These are phyloP conservation scores for Montipora sp. DNA, from an alignment of 64 coral and sea anemone genomes.

Conservation along the genomic window DNA sequence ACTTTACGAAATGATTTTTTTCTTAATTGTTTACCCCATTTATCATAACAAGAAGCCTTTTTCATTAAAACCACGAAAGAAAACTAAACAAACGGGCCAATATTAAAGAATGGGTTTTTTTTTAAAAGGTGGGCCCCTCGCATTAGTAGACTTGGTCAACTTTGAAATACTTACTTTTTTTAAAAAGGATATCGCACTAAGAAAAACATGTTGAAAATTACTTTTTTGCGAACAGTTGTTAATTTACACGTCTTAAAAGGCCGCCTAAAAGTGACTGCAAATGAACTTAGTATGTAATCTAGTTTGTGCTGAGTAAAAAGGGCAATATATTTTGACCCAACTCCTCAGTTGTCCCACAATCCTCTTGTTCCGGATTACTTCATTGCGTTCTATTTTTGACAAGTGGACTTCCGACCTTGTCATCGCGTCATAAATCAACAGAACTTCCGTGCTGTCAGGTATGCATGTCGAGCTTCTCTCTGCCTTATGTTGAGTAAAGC, in stretches of 20 bases:
- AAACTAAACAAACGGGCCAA: neutral
- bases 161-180: too few relatives aligned
- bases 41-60: too few relatives aligned
- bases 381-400: conserved; percentile 31
- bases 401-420: conserved; percentile 30
- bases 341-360: conserved; percentile 10
- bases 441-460: conserved; percentile 23
- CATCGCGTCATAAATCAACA: conserved; percentile 46
- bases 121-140: neutral
- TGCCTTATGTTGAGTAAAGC: conserved; percentile 15
- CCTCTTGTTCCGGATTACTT: conserved; percentile 17
- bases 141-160: too few relatives aligned
- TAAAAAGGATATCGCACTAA: too few relatives aligned
- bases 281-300: neutral
- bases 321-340: neutral
- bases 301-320: neutral
- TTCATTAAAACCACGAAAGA: neutral
- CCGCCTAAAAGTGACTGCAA: neutral
- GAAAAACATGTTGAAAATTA: neutral
- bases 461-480: neutral
- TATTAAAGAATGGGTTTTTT: neutral
- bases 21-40: too few relatives aligned
- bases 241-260: neutral
- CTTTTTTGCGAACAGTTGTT: neutral
- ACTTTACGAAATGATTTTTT: too few relatives aligned